These are phyloP conservation scores for Coranthus polyacanthus DNA, from an alignment of 2,797 vertebrate species.

Conservation along the genomic window DNA sequence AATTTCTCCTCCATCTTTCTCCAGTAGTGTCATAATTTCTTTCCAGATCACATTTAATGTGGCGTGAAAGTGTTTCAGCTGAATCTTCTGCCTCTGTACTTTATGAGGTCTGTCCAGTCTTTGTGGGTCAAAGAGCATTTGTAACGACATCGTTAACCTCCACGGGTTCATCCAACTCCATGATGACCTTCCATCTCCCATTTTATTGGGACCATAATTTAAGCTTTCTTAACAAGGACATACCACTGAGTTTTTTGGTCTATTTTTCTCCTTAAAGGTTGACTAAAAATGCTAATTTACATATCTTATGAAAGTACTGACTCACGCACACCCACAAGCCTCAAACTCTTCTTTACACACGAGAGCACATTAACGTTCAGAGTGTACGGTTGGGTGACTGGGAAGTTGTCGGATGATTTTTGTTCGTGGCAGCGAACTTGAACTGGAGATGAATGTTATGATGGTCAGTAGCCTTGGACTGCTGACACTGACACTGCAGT, in stretches of 20 bases:
- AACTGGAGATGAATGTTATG: slow-evolving; percentile 42
- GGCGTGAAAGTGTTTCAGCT: slow-evolving; percentile 5
- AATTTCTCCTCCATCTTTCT: neutral
- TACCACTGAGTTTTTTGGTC: neutral
- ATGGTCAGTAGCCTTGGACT: slow-evolving; percentile 36
- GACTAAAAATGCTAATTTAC: slow-evolving; percentile 33
- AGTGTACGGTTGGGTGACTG: slow-evolving; percentile 18
- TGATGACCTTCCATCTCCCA: neutral
- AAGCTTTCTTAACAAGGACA: neutral
- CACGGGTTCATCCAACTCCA: neutral
- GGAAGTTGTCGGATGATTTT: slow-evolving; percentile 46
- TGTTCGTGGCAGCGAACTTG: too few relatives aligned
- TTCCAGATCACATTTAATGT: too few relatives aligned
- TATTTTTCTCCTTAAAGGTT: slow-evolving; percentile 26
- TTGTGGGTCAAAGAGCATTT: slow-evolving; percentile 27
- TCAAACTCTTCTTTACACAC: slow-evolving; percentile 26
- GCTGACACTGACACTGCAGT: slow-evolving; percentile 31
- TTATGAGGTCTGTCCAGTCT: slow-evolving; percentile 19
- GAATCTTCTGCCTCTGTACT: neutral
- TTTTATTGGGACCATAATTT: slow-evolving; percentile 18
- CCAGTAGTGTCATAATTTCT: neutral
- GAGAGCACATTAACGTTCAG: slow-evolving; percentile 12
- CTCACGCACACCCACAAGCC: slow-evolving; percentile 32
- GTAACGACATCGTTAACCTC: slow-evolving; percentile 12
- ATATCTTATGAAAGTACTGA: slow-evolving; percentile 48